Evolutionary conservation across 2,888 invertebrate species (phyloP), one percentile per base, ranked within the genome.

Genomic region (Platypus cylindrus): DNA sequence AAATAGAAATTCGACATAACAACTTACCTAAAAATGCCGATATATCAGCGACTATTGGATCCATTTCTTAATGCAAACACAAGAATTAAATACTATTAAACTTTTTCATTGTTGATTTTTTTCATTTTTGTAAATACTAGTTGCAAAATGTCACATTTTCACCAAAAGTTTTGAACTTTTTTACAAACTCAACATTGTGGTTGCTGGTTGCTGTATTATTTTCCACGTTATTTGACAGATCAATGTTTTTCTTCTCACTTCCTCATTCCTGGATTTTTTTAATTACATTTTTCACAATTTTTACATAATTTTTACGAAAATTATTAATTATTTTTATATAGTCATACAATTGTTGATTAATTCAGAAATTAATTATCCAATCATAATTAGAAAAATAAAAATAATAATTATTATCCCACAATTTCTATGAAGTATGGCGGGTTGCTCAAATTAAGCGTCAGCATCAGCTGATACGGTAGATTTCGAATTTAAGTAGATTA

Each of bases 31-130:
- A 27, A 37, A 40, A 37, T 8, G 31, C 37, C 5, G 34, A 32
- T 44, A 58, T 49, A 47, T 59, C 60, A 38, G 56, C 53, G 30
- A 54, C 46, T 39, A 55, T 44, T 20, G 55, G 46, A 50, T 59
- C 59, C 60, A 60, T 60, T 47, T 42, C 48, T 45, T 36, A 30
- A 35, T 29, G 25, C 28, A 25, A 32, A 25, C 33, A 33, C n/a
- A n/a, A n/a, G n/a, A n/a, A n/a, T 30, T 38, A 41, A 33, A 38
- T 28, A 24, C 33, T 30, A 30, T 36, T 30, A 30, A 17, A 38
- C 41, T 38, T 41, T 41, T 36, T 41, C 24, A 4, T 12, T 27
- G 15, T 27, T 11, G 9, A 27, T 15, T 5, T 13, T 27, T 27
- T 27, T 14, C 13, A 4, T n/a, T n/a, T n/a, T n/a, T n/a, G n/a